phyloP scores from a whole-genome alignment of 2,888 invertebrate species.

The Eretmocerus hayati region DNA sequence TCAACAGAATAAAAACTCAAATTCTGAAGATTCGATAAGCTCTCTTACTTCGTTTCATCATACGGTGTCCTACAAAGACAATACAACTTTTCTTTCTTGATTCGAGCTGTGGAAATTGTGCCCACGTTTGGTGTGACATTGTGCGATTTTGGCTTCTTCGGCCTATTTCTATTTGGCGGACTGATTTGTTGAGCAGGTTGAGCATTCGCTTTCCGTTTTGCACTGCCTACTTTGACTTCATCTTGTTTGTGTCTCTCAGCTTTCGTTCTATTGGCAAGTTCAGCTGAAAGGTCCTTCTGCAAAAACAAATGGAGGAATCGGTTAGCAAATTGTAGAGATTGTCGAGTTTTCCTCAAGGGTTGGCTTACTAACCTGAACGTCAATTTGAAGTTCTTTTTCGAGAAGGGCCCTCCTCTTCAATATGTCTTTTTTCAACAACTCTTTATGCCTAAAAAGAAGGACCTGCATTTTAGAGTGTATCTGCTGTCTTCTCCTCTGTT shows the following conservation, averaged over 20 bases:
- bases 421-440: conserved; percentile 87
- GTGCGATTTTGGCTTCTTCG: conserved; percentile 42
- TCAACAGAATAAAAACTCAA: conserved; percentile 4
- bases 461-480: conserved; percentile 59
- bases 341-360: too few relatives aligned
- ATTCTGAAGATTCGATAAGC: too few relatives aligned
- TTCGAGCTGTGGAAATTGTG: conserved; percentile 33
- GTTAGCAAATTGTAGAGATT: too few relatives aligned
- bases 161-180: conserved; percentile 39
- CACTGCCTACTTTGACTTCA: conserved; percentile 58
- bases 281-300: conserved; percentile 68
- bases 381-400: conserved; percentile 81
- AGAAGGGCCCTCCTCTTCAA: conserved; percentile 81
- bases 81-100: conserved; percentile 74
- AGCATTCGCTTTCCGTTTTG: conserved; percentile 52
- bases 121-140: conserved; percentile 36
- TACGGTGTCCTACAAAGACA: conserved; percentile 92
- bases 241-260: conserved; percentile 66
- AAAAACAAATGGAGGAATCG: conserved; percentile 22
- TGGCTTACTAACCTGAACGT: conserved; percentile 65
- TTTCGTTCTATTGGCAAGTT: conserved; percentile 64
- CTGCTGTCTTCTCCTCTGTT: conserved; percentile 52
- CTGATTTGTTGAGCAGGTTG: conserved; percentile 41
- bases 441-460: conserved; percentile 80
- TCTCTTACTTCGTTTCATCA: conserved; percentile 80